Evolutionary conservation across 2,888 invertebrate genomes (phyloP), one percentile per base, ranked within the genome.

Genomic region (Dicyrtoma fusca): DNA sequence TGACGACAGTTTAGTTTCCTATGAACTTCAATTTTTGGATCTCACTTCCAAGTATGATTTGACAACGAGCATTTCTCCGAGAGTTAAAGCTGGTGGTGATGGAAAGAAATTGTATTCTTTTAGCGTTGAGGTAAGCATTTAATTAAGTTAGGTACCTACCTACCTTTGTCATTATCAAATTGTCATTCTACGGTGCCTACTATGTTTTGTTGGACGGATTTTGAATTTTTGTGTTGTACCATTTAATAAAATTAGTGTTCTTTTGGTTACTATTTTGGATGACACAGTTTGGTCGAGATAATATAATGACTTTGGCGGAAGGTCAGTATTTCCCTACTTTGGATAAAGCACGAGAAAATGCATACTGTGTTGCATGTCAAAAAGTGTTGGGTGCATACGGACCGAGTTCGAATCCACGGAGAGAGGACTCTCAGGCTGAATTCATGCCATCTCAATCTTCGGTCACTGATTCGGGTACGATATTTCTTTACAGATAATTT

Each of bases 21-120:
- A 53, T 23, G 66, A 66, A 53, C 8, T 42, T 14, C 10, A 66
- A 23, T 66, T 66, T 19, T 53, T 66, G 14, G 66, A 66, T 4
- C 66, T 66, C 23, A 45, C n/a, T 42, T 51, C 49, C 14, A 66
- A 23, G 8, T 34, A 53, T 21, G 51, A 53, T 5, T n/a, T 64
- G 23, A 26, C 51, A 47, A 34, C 53, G 3, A 66, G 17, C 13
- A 66, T 17, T 21, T 49, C 25, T 11, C 66, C 66, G 23, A 44
- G 34, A 25, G n/a, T 49, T 21, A 66, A 51, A 42, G 53, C 21
- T 53, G 49, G 25, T 53, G 66, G 21, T 11, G 14, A 51, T 25
- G 66, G 66, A 21, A 25, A n/a, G 19, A 66, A 66, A 23, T 3
- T 14, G 8, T 66, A 53, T 34, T 51, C 66, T 1, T 66, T 66